Evolutionary conservation across 2,113 vertebrate genomes (phyloP).

Genomic region (Eublepharis macularius): DNA sequence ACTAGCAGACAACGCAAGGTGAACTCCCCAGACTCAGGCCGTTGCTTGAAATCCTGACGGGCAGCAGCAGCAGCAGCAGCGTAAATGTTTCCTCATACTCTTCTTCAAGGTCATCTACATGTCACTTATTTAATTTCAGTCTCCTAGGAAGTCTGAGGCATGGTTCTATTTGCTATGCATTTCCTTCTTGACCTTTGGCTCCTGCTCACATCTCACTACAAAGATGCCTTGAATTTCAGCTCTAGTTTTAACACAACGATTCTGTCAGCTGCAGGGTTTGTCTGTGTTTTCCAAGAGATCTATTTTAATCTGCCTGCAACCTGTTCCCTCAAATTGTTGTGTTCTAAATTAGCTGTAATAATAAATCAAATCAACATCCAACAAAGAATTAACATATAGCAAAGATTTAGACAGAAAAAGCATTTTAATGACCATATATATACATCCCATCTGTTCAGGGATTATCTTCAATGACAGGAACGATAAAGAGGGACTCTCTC

Average conservation of each 20-base stretch:
- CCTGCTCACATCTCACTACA: neutral
- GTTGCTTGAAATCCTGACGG: neutral
- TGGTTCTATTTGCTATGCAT: neutral
- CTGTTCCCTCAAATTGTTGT: neutral
- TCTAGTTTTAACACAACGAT: neutral
- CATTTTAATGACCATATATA: neutral
- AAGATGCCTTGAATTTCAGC: neutral
- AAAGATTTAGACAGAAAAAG: neutral
- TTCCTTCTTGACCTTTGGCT: constrained; percentile 3
- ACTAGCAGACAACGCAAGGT: neutral
- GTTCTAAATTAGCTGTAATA: neutral
- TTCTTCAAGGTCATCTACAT: constrained; percentile 14
- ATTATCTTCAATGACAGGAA: constrained; percentile 43
- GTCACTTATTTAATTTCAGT: neutral
- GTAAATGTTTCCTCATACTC: neutral
- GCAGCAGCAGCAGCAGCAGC: neutral
- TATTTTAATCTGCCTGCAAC: neutral
- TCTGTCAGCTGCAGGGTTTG: neutral
- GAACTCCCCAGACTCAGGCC: neutral
- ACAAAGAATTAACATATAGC: neutral
- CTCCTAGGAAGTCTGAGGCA: neutral
- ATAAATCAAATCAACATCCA: neutral
- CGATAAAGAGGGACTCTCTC: neutral
- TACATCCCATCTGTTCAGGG: neutral
- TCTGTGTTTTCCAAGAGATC: neutral